These are phyloP conservation scores for Amphiduros pacificus DNA, from an alignment of 2,888 invertebrate species.

Conservation along the genomic window DNA sequence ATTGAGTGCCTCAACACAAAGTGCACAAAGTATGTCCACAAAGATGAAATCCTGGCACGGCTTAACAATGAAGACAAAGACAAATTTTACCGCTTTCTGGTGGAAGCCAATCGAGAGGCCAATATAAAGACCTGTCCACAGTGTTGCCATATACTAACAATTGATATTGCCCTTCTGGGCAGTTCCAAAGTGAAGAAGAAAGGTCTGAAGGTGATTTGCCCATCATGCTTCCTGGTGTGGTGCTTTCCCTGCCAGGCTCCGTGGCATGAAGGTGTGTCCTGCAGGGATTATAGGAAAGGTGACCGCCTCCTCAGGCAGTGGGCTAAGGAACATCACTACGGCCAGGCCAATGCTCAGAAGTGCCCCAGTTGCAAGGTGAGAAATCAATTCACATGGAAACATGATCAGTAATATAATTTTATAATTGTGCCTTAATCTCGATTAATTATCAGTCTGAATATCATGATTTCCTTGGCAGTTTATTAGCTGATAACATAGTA, in stretches of 20 bases:
- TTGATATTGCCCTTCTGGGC: conserved; percentile 21
- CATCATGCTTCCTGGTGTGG: conserved; percentile 55
- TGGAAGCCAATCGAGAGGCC: conserved; percentile 55
- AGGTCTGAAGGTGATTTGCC: conserved; percentile 46
- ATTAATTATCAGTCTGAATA: too few species aligned
- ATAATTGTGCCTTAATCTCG: too few species aligned
- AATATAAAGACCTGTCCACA: conserved; percentile 58
- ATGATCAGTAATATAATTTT: too few species aligned
- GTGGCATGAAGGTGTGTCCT: conserved; percentile 55
- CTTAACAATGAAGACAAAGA: conserved; percentile 44
- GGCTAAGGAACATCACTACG: conserved; percentile 56
- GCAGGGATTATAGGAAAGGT: conserved; percentile 54
- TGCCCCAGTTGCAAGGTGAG: conserved; percentile 61
- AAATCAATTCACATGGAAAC: background rate
- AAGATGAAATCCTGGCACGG: conserved; percentile 54
- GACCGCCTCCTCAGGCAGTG: conserved; percentile 57
- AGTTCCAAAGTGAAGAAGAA: conserved; percentile 21
- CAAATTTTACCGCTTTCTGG: conserved; percentile 51
- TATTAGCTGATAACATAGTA: too few species aligned
- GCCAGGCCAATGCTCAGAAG: conserved; percentile 58
- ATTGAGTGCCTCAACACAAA: conserved; percentile 51
- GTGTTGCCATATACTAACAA: conserved; percentile 46
- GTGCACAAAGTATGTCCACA: conserved; percentile 49
- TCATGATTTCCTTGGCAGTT: too few species aligned
- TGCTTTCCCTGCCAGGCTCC: conserved; percentile 61